Evolutionary conservation across 2,797 vertebrate species (phyloP).

Genomic region (Muraenolepis orangiensis): DNA sequence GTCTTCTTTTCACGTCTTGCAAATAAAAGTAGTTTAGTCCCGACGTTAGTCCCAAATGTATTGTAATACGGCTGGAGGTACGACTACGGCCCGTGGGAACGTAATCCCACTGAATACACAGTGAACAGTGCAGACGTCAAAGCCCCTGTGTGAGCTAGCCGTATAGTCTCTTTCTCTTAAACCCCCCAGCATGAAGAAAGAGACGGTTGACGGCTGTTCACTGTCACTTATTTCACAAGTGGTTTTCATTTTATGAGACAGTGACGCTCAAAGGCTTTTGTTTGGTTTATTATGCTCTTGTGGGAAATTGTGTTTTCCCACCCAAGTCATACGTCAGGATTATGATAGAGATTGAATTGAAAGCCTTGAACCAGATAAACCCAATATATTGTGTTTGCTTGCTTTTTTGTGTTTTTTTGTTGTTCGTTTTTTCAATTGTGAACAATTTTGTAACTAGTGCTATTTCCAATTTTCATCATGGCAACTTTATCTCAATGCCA

Average conservation of each 20-base stretch:
- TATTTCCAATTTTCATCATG: conserved; percentile 1
- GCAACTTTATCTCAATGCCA: background rate
- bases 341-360: conserved; percentile 37
- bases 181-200: conserved; percentile 17
- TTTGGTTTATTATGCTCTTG: conserved; percentile 47
- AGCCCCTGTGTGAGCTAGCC: background rate
- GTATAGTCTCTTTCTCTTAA: background rate
- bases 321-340: conserved; percentile 40
- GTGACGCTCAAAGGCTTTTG: conserved; percentile 28
- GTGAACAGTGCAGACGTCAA: background rate
- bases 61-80: background rate
- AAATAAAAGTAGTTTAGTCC: background rate
- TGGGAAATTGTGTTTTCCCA: conserved; percentile 31
- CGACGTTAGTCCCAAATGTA: too few relatives aligned
- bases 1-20: background rate
- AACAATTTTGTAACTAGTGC: background rate
- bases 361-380: background rate
- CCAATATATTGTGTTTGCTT: background rate
- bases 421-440: background rate
- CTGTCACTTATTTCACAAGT: conserved; percentile 25
- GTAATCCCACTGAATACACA: background rate
- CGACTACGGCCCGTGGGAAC: background rate
- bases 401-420: background rate
- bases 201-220: background rate
- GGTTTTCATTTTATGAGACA: conserved; percentile 26